These are phyloP conservation scores for Lagria hirta DNA, from an alignment of 2,888 invertebrate genomes.

Conservation along the genomic window DNA sequence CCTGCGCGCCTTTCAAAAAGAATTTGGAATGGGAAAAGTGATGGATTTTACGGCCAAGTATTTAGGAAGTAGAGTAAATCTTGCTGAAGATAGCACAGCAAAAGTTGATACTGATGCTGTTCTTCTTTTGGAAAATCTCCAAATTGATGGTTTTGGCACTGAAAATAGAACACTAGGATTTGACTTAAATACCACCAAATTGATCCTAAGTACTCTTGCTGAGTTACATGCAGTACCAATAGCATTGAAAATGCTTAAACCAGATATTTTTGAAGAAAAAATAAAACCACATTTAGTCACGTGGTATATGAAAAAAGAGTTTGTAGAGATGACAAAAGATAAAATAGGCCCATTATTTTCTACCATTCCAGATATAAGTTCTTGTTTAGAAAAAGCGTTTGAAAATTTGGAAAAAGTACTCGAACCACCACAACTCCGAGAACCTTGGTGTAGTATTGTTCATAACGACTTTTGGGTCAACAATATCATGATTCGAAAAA, in stretches of 20 bases:
- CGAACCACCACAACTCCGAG: slow-evolving; percentile 26
- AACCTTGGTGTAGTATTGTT: slow-evolving; percentile 57
- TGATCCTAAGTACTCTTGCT: slow-evolving; percentile 54
- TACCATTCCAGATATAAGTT: not conserved
- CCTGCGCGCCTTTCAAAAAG: slow-evolving; percentile 52
- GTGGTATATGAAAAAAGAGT: not conserved
- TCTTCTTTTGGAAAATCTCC: slow-evolving; percentile 58
- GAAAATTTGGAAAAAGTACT: not conserved
- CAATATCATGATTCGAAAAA: slow-evolving; percentile 56
- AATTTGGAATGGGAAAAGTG: slow-evolving; percentile 48
- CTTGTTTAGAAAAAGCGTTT: not conserved
- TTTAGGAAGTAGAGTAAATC: slow-evolving; percentile 38
- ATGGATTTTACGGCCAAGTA: slow-evolving; percentile 49
- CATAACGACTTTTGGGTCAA: slow-evolving; percentile 63
- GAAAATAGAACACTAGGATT: slow-evolving; percentile 53
- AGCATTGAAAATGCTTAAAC: slow-evolving; percentile 53
- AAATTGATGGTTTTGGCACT: slow-evolving; percentile 51
- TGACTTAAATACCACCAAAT: slow-evolving; percentile 52
- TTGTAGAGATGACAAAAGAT: not conserved
- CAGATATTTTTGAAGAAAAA: slow-evolving; percentile 45
- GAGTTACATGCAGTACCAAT: slow-evolving; percentile 58
- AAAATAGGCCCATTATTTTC: not conserved
- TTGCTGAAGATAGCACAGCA: slow-evolving; percentile 24
- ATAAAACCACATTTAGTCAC: slow-evolving; percentile 32
- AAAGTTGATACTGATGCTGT: slow-evolving; percentile 57